These are phyloP conservation scores for Drosophila mojavensis DNA, from an alignment of 1,140 invertebrate genomes.

Conservation along the genomic window DNA sequence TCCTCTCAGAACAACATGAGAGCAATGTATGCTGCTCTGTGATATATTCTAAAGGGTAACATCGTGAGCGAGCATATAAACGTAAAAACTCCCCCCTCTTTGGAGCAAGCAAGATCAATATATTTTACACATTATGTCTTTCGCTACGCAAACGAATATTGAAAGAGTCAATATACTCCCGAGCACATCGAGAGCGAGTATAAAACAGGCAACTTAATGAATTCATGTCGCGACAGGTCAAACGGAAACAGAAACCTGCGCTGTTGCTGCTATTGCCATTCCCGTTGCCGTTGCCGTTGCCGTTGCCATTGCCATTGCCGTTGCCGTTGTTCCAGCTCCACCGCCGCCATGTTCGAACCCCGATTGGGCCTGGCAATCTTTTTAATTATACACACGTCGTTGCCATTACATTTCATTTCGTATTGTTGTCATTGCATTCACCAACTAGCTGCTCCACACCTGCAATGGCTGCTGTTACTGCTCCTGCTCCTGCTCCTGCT, in stretches of 20 bases:
- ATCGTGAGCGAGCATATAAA: too few relatives aligned
- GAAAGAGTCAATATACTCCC: too few relatives aligned
- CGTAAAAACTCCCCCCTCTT: too few relatives aligned
- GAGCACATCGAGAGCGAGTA: too few relatives aligned
- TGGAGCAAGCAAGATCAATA: too few relatives aligned
- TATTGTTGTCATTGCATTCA: constrained; percentile 62
- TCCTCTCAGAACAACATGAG: too few relatives aligned
- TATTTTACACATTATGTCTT: too few relatives aligned
- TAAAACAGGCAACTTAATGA: constrained; percentile 65
- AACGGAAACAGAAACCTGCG: constrained; percentile 31
- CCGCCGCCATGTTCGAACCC: constrained; percentile 18
- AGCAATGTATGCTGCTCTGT: too few relatives aligned
- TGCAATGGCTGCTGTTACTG: constrained; percentile 11
- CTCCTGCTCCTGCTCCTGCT: constrained; percentile 13
- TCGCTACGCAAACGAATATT: too few relatives aligned
- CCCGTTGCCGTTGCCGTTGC: not conserved
- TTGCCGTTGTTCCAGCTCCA: not conserved
- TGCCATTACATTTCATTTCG: constrained; percentile 77
- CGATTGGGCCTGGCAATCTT: constrained; percentile 23
- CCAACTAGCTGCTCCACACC: constrained; percentile 1
- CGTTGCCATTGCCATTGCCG: not conserved
- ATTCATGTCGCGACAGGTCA: constrained; percentile 69
- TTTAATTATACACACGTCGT: constrained; percentile 82
- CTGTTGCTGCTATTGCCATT: not conserved
- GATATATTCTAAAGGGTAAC: too few relatives aligned